A percentile compares a stretch with the other conserved stretches of the same genome.
phyloP scores from a whole-genome alignment of 2,113 vertebrate species.

The Spea multiplicata region DNA sequence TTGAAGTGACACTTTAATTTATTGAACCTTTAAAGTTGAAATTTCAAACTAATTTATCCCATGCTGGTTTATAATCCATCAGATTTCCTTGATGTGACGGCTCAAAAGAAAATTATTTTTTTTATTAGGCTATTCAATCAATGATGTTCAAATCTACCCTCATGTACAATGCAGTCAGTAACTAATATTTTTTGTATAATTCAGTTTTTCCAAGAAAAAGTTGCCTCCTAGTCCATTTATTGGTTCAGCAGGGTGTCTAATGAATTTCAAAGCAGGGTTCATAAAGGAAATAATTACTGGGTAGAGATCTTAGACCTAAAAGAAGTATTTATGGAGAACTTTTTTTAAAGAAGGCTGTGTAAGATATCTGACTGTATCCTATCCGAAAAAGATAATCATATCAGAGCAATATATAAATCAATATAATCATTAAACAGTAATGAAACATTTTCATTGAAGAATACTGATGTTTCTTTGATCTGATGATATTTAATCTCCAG shows the following conservation, averaged over 20 bases:
- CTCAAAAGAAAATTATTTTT: constrained; percentile 29
- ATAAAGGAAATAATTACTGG: too few relatives aligned
- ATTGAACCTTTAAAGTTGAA: constrained; percentile 7
- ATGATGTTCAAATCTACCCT: constrained; percentile 31
- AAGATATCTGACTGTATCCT: too few relatives aligned
- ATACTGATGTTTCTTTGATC: neutral
- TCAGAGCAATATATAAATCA: neutral
- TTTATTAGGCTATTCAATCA: constrained; percentile 37
- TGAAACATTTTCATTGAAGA: neutral
- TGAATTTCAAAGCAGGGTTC: constrained; percentile 27
- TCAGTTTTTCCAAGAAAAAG: neutral
- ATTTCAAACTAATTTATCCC: constrained; percentile 14
- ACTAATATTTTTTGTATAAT: constrained; percentile 2
- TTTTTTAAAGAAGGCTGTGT: neutral
- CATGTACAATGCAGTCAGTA: constrained; percentile 14
- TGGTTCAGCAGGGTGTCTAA: constrained; percentile 22
- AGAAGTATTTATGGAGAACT: neutral
- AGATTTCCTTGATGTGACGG: constrained; percentile 24
- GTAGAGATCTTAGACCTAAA: too few relatives aligned
- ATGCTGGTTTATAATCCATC: constrained; percentile 25
- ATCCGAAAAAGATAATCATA: neutral
- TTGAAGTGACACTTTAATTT: neutral
- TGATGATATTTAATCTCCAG: neutral
- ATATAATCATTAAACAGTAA: neutral
- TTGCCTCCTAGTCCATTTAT: constrained; percentile 21